phyloP scores from a whole-genome alignment of 92 coral and sea anemone genomes.

The Pocillopora grandis region DNA sequence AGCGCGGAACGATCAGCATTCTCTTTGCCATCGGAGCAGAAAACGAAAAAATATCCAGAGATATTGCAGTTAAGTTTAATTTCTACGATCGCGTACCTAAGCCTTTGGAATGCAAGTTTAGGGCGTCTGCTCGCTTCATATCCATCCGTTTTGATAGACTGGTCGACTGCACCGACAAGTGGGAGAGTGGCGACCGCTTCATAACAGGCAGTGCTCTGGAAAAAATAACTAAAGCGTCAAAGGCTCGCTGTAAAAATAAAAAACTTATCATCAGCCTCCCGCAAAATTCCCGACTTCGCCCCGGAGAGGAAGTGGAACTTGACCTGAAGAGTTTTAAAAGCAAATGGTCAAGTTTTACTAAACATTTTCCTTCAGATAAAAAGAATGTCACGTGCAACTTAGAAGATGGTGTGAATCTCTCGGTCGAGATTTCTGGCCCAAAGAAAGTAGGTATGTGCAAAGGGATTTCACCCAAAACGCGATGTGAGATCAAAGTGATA shows the following conservation, averaged over 20 bases:
- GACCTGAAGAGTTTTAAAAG: not conserved
- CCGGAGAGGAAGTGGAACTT: not conserved
- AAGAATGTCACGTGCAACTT: not conserved
- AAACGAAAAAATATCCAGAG: not conserved
- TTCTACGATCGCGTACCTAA: conserved; percentile 19
- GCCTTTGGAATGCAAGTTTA: conserved; percentile 17
- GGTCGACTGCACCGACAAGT: not conserved
- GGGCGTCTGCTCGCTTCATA: conserved; percentile 4
- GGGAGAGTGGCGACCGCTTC: not conserved
- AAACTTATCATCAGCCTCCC: not conserved
- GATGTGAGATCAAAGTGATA: not conserved
- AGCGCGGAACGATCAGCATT: conserved; percentile 1
- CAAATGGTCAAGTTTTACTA: not conserved
- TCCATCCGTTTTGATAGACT: not conserved
- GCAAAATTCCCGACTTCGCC: conserved; percentile 7
- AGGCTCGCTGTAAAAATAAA: not conserved
- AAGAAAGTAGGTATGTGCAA: conserved; percentile 16
- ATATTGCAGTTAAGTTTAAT: conserved; percentile 4
- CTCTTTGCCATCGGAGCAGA: not conserved
- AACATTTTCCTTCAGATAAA: conserved; percentile 8
- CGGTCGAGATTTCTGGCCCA: conserved; percentile 23
- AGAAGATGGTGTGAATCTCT: not conserved
- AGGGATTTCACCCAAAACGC: not conserved
- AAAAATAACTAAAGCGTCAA: not conserved
- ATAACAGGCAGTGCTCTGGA: not conserved